Conservation (phyloP, 1,140 invertebrate genomes). For the Orchesella cincta region DNA sequence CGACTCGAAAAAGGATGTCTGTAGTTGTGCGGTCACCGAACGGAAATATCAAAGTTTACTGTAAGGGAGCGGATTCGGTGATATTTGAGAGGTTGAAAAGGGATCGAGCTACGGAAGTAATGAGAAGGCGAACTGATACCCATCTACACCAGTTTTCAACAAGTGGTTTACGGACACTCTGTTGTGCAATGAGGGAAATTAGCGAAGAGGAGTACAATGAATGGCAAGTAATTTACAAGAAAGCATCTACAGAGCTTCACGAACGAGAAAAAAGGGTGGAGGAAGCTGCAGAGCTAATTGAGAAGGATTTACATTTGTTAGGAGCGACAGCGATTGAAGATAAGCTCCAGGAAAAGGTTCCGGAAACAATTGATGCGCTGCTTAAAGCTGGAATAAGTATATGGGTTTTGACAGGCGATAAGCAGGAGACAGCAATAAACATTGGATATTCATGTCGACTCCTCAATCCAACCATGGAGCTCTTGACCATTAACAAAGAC, state of each 20-base stretch:
- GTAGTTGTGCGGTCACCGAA: conserved; percentile 78
- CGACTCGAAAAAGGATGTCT: conserved; percentile 89
- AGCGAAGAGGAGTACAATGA: conserved; percentile 68
- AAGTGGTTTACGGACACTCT: conserved; percentile 84
- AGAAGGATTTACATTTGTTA: conserved; percentile 77
- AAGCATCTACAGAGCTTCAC: conserved; percentile 71
- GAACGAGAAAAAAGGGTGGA: conserved; percentile 78
- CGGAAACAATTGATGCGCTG: conserved; percentile 88
- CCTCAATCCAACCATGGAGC: conserved; percentile 79
- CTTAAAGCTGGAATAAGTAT: conserved; percentile 89
- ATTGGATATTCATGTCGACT: conserved; percentile 95
- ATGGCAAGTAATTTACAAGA: conserved; percentile 79
- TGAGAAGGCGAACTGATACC: conserved; percentile 70
- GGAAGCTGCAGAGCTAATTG: conserved; percentile 80
- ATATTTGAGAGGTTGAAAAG: conserved; percentile 72
- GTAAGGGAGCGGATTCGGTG: conserved; percentile 63
- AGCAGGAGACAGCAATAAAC: conserved; percentile 99
- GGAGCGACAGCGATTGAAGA: conserved; percentile 97
- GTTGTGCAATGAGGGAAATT: conserved; percentile 80
- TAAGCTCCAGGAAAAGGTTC: conserved; percentile 88
- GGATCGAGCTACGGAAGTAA: conserved; percentile 50
- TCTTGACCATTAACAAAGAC: conserved; percentile 89
- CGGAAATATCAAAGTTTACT: conserved; percentile 79
- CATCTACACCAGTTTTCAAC: conserved; percentile 92
- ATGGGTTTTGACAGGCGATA: conserved; percentile 98